Evolutionary conservation across 2,888 invertebrate genomes (phyloP).

Genomic region (Prosopocoilus inquinatus): DNA sequence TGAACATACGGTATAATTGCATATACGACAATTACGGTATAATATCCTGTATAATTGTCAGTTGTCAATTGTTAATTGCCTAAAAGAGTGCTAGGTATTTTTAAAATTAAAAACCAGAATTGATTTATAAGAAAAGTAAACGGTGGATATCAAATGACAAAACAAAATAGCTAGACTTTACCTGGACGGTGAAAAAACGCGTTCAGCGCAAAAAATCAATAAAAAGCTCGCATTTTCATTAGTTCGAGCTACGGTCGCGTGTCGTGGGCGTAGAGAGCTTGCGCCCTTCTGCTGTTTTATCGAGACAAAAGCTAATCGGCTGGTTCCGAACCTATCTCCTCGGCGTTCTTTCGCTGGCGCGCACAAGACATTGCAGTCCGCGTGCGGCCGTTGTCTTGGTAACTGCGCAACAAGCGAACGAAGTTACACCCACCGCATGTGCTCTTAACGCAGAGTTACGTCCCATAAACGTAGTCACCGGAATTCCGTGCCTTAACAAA

Average conservation of each 20-base stretch:
- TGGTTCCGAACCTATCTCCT: slow-evolving; percentile 33
- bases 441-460: slow-evolving; percentile 23
- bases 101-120: no score
- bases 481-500: not conserved
- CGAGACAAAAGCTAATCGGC: slow-evolving; percentile 35
- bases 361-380: slow-evolving; percentile 38
- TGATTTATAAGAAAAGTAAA: no score
- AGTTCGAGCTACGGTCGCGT: slow-evolving; percentile 37
- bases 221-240: slow-evolving; percentile 28
- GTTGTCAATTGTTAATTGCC: no score
- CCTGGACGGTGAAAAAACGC: no score
- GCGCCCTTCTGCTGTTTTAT: slow-evolving; percentile 35
- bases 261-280: slow-evolving; percentile 47
- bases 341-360: slow-evolving; percentile 30
- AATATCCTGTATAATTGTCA: no score
- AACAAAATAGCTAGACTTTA: no score
- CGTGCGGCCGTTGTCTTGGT: slow-evolving; percentile 44
- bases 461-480: slow-evolving; percentile 9
- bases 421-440: slow-evolving; percentile 42
- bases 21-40: no score
- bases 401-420: slow-evolving; percentile 40
- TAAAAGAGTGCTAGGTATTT: no score
- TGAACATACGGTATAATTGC: no score
- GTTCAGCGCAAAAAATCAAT: slow-evolving; percentile 13
- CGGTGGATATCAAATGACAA: no score